Evolutionary conservation across 2,113 vertebrate species (phyloP), one percentile per base, ranked within the genome.

Genomic region (Cebidichthys violaceus): DNA sequence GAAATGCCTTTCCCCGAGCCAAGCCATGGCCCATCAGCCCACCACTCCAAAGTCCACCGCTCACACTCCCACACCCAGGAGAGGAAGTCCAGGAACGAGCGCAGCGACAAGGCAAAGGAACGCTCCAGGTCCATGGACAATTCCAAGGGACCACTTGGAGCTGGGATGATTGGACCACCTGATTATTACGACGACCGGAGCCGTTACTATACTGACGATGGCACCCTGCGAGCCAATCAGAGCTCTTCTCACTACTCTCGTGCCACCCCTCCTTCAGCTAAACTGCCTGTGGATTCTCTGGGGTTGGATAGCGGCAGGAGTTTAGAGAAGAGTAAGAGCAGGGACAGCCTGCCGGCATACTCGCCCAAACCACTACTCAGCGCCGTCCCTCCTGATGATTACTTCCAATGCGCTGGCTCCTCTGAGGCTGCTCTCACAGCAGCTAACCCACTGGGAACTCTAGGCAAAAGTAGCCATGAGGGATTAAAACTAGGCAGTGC

Each of bases 31-130:
- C 98, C 97, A 60, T 97, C 97, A 20, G 85, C 90, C 33, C 90
- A 93, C 81, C 95, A 96, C 75, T 98, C 98, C 17, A 99, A 99
- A 94, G 98, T 99, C 72, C 98, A 99, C 93, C 97, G 98, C 88
- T 99, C 98, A 78, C 98, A 99, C 94, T 99, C 97, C 91, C 98
- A 99, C 95, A 99, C 98, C 4, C 98, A 99, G 90, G 98, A 99
- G 88, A 96, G 98, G 88, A 96, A 98, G 88, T 99, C 98, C 0
- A 93, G 98, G 39, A 97, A 97, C 1, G 97, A 99, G 91, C 95
- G 97, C 64, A 97, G 93, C 78, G 97, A 97, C 94, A 99, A 99
- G 92, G 98, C 97, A 93, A 99, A 99, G 95, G 98, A 98, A 87
- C 95, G 98, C 47, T 99, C 98, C 72, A 95, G 98, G 73, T 99